These are phyloP conservation scores for Orius laevigatus DNA, from an alignment of 1,140 invertebrate genomes.

Conservation along the genomic window DNA sequence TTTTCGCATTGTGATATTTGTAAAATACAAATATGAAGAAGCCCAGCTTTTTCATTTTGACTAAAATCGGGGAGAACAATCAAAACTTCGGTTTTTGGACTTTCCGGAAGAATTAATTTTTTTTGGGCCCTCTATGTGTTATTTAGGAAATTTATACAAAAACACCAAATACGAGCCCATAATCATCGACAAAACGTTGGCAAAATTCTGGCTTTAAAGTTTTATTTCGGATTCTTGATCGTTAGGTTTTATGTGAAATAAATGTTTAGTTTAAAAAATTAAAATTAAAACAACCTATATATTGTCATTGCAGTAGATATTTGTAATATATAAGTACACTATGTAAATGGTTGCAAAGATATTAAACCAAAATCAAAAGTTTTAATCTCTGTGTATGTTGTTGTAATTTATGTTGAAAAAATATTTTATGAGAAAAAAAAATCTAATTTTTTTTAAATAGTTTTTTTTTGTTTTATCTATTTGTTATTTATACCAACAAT, in stretches of 20 bases:
- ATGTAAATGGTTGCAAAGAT: slow-evolving; percentile 1
- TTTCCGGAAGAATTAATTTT: not conserved
- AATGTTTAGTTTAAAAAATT: slow-evolving; percentile 11
- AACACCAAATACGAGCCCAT: slow-evolving; percentile 1
- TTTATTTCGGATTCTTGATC: slow-evolving; percentile 4
- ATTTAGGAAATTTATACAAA: slow-evolving; percentile 1
- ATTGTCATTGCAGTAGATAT: slow-evolving; percentile 9
- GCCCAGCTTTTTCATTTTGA: slow-evolving; percentile 10
- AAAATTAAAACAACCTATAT: not conserved
- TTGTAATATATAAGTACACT: not conserved
- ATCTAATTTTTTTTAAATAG: slow-evolving; percentile 10
- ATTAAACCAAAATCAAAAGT: slow-evolving; percentile 8
- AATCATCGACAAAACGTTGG: slow-evolving; percentile 6
- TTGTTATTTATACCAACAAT: slow-evolving; percentile 19
- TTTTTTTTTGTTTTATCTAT: slow-evolving; percentile 14
- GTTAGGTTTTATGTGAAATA: slow-evolving; percentile 10
- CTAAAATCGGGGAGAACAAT: slow-evolving; percentile 9
- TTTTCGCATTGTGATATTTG: slow-evolving; percentile 17
- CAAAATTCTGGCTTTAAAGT: slow-evolving; percentile 12
- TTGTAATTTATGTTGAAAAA: slow-evolving; percentile 14
- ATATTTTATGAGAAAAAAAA: not conserved
- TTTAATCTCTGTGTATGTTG: slow-evolving; percentile 12
- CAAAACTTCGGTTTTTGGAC: not conserved
- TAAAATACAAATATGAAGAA: slow-evolving; percentile 11
- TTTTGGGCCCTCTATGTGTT: slow-evolving; percentile 6